A percentile compares a stretch with the other conserved stretches of the same genome.
Evolutionary conservation across 1,140 invertebrate species (phyloP).

Genomic region (Trigoniulus corallinus): DNA sequence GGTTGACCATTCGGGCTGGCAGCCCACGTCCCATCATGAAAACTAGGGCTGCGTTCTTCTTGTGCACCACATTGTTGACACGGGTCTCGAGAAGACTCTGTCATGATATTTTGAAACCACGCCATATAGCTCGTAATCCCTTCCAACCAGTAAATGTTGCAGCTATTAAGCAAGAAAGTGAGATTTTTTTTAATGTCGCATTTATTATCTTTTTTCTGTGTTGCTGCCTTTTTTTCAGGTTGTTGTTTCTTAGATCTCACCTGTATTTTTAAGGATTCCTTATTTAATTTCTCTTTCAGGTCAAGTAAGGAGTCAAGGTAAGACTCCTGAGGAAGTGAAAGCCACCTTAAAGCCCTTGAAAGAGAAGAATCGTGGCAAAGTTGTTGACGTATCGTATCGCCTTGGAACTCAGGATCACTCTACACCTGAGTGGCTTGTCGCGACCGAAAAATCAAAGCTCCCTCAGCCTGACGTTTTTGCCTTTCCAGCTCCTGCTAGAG

Average conservation of each 20-base stretch:
- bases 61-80: constrained; percentile 70
- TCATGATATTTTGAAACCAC: constrained; percentile 58
- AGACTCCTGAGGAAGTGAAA: constrained; percentile 39
- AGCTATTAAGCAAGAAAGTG: constrained; percentile 69
- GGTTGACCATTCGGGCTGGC: constrained; percentile 44
- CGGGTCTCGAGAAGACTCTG: constrained; percentile 70
- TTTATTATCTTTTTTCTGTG: constrained; percentile 5
- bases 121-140: constrained; percentile 72
- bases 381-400: constrained; percentile 36
- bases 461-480: constrained; percentile 59
- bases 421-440: constrained; percentile 58
- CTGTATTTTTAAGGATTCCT: not conserved
- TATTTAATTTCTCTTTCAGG: constrained; percentile 24
- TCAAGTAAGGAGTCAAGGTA: constrained; percentile 40
- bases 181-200: constrained; percentile 22
- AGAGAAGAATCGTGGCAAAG: constrained; percentile 12
- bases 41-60: constrained; percentile 86
- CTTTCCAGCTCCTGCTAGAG: constrained; percentile 75
- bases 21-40: constrained; percentile 88
- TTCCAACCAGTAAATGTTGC: constrained; percentile 68
- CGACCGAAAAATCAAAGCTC: constrained; percentile 58
- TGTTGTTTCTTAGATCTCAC: not conserved
- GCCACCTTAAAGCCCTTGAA: constrained; percentile 22
- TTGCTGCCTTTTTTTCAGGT: not conserved
- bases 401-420: constrained; percentile 41